Evolutionary conservation across 1,140 invertebrate species (phyloP), one percentile per base, ranked within the genome.

Genomic region (Cydia pomonella): DNA sequence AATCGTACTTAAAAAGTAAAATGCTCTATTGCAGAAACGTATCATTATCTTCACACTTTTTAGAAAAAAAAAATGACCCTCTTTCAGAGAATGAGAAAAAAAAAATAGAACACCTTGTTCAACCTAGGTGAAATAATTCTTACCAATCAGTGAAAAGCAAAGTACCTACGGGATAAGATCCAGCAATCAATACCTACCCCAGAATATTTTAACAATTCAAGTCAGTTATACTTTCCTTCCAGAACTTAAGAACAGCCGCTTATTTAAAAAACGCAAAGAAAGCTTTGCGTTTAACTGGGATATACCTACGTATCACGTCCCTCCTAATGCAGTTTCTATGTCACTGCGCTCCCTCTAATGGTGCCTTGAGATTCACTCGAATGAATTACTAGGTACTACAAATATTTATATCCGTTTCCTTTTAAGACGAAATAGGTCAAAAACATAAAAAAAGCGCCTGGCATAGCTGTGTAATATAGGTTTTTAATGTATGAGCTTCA

Each of bases 271-370:
- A n/a, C n/a, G n/a, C n/a, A n/a, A n/a, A n/a, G 53, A 53, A 53
- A 5, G 9, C 3, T 18, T 53, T 53, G 6, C 53, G 53, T 23
- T 59, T 59, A 59, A 59, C 53, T 59, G 53, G 9, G 9, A 59
- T 21, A n/a, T 59, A 4, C 13, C 41, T 13, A 59, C 53, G 18
- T 59, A 59, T 23, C 53, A 59, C 53, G 53, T 59, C 53, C 53
- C 50, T 18, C 21, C 53, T 59, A 59, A 59, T 59, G 53, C 53
- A 59, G 53, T 59, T 59, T 59, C 53, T 59, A 59, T 59, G 53
- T 59, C 53, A 59, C 21, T 59, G 53, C 53, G 53, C 53, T 59
- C 53, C 21, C 21, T 23, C 21, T 59, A 59, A 59, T 59, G 53
- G 53, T 59, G 21, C 23, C 53, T 59, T 23, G 53, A 59, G 53